phyloP scores from a whole-genome alignment of 2,888 invertebrate genomes.

The Criorhina ranunculi region DNA sequence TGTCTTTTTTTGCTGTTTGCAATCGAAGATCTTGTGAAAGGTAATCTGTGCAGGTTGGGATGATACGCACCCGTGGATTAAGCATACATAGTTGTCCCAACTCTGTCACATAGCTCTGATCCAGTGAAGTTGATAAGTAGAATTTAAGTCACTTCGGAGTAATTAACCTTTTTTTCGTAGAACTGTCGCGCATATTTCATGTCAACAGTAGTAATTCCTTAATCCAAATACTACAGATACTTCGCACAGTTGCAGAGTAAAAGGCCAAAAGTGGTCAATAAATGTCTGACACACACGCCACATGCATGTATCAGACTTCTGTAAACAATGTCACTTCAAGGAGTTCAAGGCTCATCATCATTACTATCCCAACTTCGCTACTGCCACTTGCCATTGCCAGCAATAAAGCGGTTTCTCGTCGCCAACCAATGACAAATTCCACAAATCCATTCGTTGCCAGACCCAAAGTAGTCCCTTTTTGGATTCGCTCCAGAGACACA shows the following conservation, averaged over 20 bases:
- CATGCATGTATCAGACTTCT: conserved; percentile 51
- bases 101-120: not conserved
- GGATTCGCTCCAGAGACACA: conserved; percentile 6
- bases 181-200: conserved; percentile 38
- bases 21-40: conserved; percentile 58
- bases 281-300: conserved; percentile 56
- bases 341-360: conserved; percentile 68
- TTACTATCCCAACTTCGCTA: conserved; percentile 5
- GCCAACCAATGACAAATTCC: conserved; percentile 63
- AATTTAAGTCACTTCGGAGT: not conserved
- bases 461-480: conserved; percentile 15
- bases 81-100: not conserved
- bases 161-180: conserved; percentile 34
- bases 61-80: not conserved
- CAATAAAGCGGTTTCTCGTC: conserved; percentile 60
- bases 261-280: conserved; percentile 55
- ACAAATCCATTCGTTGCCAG: conserved; percentile 47
- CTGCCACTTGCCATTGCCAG: not conserved
- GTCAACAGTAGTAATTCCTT: conserved; percentile 57
- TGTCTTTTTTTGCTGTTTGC: conserved; percentile 12
- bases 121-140: not conserved
- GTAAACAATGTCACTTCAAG: conserved; percentile 58
- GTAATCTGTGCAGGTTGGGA: conserved; percentile 12
- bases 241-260: conserved; percentile 38
- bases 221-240: conserved; percentile 53